A percentile compares a stretch with the other conserved stretches of the same genome.
These are phyloP conservation scores for Rapana venosa DNA, from an alignment of 2,888 invertebrate genomes.

Conservation along the genomic window DNA sequence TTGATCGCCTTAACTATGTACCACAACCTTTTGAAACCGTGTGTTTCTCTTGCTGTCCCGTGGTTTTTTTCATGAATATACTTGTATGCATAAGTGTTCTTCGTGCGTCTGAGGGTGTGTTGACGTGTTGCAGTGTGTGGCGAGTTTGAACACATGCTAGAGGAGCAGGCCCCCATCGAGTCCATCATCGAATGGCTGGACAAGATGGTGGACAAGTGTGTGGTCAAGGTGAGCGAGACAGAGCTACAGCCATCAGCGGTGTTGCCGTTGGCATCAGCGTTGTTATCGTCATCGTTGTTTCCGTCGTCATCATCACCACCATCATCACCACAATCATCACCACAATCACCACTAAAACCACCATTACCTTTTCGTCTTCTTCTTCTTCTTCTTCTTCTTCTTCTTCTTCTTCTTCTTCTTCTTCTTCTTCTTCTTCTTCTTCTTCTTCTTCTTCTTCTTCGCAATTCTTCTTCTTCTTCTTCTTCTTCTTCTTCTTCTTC, in stretches of 20 bases:
- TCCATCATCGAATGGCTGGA: slow-evolving; percentile 79
- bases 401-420: background rate
- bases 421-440: background rate
- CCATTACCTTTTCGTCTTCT: background rate
- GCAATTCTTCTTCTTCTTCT: too few relatives aligned
- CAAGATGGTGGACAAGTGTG: slow-evolving; percentile 79
- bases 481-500: too few relatives aligned
- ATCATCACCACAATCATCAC: background rate
- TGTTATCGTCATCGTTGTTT: background rate
- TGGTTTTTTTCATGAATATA: too few relatives aligned
- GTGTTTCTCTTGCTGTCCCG: too few relatives aligned
- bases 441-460: too few relatives aligned
- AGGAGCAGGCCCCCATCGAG: slow-evolving; percentile 79
- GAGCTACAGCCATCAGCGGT: background rate
- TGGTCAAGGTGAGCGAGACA: slow-evolving; percentile 71
- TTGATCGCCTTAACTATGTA: too few relatives aligned
- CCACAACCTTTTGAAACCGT: too few relatives aligned
- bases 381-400: background rate
- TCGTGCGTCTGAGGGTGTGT: background rate
- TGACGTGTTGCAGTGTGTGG: slow-evolving; percentile 73
- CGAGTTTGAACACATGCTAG: slow-evolving; percentile 79
- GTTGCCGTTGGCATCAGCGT: background rate
- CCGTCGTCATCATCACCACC: background rate
- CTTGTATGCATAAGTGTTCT: too few relatives aligned
- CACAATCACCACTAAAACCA: background rate